A percentile compares a stretch with the other conserved stretches of the same genome.
These are phyloP conservation scores for Reticulitermes lucifugus DNA, from an alignment of 2,888 invertebrate genomes.

Conservation along the genomic window DNA sequence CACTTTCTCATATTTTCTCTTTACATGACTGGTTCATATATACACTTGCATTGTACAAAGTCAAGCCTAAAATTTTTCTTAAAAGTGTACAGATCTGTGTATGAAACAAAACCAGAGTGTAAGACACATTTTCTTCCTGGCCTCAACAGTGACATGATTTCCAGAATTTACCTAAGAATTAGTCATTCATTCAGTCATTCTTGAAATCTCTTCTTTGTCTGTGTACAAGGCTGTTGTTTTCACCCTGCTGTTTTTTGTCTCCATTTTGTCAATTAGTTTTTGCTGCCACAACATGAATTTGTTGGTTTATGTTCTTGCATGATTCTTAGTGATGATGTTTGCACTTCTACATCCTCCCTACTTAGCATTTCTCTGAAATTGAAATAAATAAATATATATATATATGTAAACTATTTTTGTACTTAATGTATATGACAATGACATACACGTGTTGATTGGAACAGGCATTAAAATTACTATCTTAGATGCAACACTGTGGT, in stretches of 20 bases:
- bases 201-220: not conserved
- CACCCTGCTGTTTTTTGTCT: too few species aligned
- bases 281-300: conserved; percentile 38
- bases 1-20: too few species aligned
- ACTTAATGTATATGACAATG: too few species aligned
- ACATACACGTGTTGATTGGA: too few species aligned
- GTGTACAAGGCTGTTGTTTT: not conserved
- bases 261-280: not conserved
- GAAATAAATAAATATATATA: not conserved
- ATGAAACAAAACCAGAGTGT: too few species aligned
- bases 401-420: not conserved
- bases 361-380: conserved; percentile 61
- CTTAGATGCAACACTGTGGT: not conserved
- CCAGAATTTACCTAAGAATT: not conserved
- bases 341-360: conserved; percentile 61
- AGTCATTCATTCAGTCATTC: not conserved
- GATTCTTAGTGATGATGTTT: conserved; percentile 58
- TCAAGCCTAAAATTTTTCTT: too few species aligned
- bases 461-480: not conserved
- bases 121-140: not conserved
- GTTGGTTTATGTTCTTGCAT: conserved; percentile 47
- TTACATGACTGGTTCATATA: too few species aligned
- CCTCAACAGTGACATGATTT: not conserved
- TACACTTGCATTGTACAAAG: too few species aligned
- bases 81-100: too few species aligned